phyloP scores from a whole-genome alignment of 2,113 vertebrate genomes.

The Casuarius casuarius region DNA sequence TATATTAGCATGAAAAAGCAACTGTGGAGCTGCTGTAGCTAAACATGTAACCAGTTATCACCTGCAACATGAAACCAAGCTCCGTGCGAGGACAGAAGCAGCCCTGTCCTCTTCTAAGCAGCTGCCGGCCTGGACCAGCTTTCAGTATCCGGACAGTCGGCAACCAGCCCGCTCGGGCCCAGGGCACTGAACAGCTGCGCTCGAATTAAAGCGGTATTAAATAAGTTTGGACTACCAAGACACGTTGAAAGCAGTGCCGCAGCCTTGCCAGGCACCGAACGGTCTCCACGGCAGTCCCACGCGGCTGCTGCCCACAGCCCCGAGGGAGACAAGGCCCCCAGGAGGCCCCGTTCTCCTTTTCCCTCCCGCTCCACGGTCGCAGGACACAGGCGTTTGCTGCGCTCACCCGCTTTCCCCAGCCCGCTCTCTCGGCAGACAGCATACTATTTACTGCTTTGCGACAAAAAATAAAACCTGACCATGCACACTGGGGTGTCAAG shows the following conservation, averaged over 20 bases:
- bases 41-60: too few species aligned
- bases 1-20: neutral
- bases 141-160: fast-evolving
- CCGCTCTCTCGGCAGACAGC: too few species aligned
- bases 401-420: too few species aligned
- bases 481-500: too few species aligned
- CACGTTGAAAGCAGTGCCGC: neutral
- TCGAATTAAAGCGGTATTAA: fast-evolving
- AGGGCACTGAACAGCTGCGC: neutral
- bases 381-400: too few species aligned
- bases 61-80: fast-evolving
- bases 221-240: fast-evolving
- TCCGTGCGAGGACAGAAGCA: neutral
- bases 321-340: too few species aligned
- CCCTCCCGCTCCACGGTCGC: too few species aligned
- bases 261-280: neutral
- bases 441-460: too few species aligned
- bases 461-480: too few species aligned
- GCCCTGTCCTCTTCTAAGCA: fast-evolving
- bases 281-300: too few species aligned
- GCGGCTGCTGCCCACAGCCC: neutral
- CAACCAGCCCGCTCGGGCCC: neutral
- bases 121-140: neutral
- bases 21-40: neutral
- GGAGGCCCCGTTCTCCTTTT: too few species aligned